phyloP scores from a whole-genome alignment of 2,113 vertebrate genomes.

The Chaetodon auriga region DNA sequence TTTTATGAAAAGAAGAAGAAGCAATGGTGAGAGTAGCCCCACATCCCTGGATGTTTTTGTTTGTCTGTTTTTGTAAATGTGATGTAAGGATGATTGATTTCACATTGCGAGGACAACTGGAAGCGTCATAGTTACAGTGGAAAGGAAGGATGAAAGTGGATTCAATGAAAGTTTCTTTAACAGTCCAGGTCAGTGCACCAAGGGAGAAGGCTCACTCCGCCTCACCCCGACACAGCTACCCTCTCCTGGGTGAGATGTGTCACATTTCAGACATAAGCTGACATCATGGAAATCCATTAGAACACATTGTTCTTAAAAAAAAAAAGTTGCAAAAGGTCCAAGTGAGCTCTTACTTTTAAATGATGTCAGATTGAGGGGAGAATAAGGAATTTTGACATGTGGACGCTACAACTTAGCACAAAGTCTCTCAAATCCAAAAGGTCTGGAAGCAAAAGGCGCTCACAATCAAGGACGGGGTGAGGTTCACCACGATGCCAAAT shows the following conservation, averaged over 20 bases:
- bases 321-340: background rate
- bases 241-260: conserved; percentile 6
- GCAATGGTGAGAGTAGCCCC: background rate
- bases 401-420: background rate
- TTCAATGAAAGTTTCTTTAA: background rate
- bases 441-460: background rate
- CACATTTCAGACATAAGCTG: background rate
- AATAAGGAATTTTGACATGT: background rate
- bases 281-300: background rate
- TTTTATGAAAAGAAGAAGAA: conserved; percentile 36
- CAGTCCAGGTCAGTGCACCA: background rate
- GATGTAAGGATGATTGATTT: conserved; percentile 9
- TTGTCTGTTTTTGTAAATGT: background rate
- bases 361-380: background rate
- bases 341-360: background rate
- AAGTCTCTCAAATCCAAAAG: background rate
- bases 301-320: background rate
- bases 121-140: background rate
- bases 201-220: background rate
- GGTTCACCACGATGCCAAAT: no score
- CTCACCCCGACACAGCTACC: conserved; percentile 2
- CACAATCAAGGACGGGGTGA: no score
- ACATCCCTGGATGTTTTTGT: background rate
- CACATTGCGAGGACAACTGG: background rate
- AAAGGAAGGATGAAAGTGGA: background rate